Conservation (phyloP, 2,113 vertebrate genomes). For the Mustela lutreola region DNA sequence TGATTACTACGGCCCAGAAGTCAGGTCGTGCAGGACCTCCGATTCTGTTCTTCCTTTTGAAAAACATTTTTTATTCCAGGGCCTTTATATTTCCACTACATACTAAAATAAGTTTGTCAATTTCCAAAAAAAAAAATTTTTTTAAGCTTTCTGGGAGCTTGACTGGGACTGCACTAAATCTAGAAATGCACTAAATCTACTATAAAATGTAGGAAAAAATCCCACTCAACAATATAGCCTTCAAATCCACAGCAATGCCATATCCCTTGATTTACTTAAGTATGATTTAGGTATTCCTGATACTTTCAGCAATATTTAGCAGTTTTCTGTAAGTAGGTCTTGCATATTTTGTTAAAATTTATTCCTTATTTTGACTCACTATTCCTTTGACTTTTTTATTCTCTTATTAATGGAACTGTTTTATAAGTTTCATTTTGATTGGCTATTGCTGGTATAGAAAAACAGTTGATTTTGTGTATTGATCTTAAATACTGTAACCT, state of each 20-base stretch:
- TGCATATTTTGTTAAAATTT: background rate
- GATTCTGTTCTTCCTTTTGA: background rate
- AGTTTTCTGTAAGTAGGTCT: background rate
- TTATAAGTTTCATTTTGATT: slow-evolving; percentile 10
- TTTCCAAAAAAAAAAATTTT: background rate
- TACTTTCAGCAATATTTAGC: slow-evolving; percentile 13
- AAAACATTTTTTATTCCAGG: background rate
- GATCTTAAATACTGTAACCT: background rate
- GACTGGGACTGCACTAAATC: background rate
- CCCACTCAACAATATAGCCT: background rate
- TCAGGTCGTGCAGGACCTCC: background rate
- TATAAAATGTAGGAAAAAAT: background rate
- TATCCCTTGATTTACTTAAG: background rate
- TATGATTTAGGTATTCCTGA: background rate
- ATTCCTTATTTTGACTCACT: background rate
- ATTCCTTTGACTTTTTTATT: background rate
- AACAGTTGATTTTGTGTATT: background rate
- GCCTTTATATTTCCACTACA: background rate
- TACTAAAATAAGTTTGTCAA: background rate
- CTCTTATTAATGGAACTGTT: background rate
- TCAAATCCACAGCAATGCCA: background rate
- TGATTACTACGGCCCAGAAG: background rate
- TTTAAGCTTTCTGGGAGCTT: background rate
- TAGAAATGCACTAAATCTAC: background rate
- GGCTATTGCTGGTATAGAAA: background rate